Evolutionary conservation across 2,113 vertebrate genomes (phyloP).

Genomic region (Hyla sarda): DNA sequence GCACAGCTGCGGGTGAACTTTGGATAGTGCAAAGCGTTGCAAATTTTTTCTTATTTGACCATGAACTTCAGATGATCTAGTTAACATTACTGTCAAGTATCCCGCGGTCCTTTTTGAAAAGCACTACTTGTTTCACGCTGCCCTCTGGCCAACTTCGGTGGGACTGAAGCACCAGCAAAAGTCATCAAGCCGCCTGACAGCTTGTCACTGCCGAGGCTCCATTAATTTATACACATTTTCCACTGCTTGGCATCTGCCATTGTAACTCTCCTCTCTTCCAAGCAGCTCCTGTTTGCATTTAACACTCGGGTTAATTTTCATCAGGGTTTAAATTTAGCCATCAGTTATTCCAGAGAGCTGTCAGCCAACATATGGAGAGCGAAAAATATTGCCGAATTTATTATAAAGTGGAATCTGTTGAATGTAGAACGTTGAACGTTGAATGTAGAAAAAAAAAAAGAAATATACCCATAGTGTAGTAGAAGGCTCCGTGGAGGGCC

Average conservation of each 20-base stretch:
- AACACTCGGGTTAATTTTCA: conserved; percentile 91
- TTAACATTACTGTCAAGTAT: conserved; percentile 87
- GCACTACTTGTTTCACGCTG: conserved; percentile 81
- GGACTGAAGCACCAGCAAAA: conserved; percentile 76
- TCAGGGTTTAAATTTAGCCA: conserved; percentile 98
- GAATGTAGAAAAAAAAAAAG: conserved; percentile 76
- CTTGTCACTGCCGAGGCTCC: conserved; percentile 82
- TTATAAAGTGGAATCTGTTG: conserved; percentile 85
- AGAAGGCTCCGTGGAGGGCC: conserved; percentile 74
- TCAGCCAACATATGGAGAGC: conserved; percentile 87
- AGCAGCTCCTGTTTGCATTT: conserved; percentile 88
- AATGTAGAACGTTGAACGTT: conserved; percentile 82
- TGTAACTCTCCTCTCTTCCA: conserved; percentile 84
- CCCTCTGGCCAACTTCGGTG: conserved; percentile 85
- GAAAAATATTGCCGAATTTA: conserved; percentile 78
- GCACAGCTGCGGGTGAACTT: conserved; percentile 70
- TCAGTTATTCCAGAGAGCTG: conserved; percentile 92
- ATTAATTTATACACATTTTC: conserved; percentile 88
- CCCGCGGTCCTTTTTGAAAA: conserved; percentile 83
- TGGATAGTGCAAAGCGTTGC: conserved; percentile 74
- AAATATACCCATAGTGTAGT: conserved; percentile 72
- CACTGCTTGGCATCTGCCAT: conserved; percentile 94
- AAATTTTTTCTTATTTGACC: conserved; percentile 80
- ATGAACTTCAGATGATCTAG: conserved; percentile 87
- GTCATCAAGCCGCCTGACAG: conserved; percentile 84